These are phyloP conservation scores for Lysiphlebus fabarum DNA, from an alignment of 1,140 invertebrate species.

Conservation along the genomic window DNA sequence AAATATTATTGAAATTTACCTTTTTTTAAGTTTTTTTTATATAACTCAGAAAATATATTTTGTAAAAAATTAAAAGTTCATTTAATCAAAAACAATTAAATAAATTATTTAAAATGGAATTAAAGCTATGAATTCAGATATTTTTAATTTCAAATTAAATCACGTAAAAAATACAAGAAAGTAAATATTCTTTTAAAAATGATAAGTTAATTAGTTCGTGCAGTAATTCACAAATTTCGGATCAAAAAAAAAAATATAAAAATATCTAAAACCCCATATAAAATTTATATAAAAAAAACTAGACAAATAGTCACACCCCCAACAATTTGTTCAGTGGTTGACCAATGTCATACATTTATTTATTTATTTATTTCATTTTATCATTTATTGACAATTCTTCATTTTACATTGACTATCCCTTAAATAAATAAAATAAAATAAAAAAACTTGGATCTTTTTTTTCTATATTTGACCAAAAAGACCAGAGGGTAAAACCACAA, in stretches of 20 bases:
- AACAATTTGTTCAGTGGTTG: slow-evolving; percentile 12
- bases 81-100: no score
- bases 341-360: slow-evolving; percentile 1
- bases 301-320: slow-evolving; percentile 7
- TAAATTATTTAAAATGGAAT: no score
- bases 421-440: no score
- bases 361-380: background rate
- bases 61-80: no score
- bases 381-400: background rate
- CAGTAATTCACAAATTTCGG: background rate
- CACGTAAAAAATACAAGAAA: background rate
- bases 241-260: background rate
- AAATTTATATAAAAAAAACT: slow-evolving; percentile 2
- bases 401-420: background rate
- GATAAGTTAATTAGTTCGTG: background rate
- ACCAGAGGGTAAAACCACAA: slow-evolving; percentile 1
- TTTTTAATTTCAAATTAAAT: no score
- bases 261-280: background rate
- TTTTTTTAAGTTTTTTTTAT: no score
- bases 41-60: no score
- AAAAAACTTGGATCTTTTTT: no score
- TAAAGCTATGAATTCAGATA: no score
- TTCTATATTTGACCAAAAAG: background rate
- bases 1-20: no score
- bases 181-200: background rate